Conservation (phyloP, 2,797 vertebrate species). For the Molossus alvarezi region DNA sequence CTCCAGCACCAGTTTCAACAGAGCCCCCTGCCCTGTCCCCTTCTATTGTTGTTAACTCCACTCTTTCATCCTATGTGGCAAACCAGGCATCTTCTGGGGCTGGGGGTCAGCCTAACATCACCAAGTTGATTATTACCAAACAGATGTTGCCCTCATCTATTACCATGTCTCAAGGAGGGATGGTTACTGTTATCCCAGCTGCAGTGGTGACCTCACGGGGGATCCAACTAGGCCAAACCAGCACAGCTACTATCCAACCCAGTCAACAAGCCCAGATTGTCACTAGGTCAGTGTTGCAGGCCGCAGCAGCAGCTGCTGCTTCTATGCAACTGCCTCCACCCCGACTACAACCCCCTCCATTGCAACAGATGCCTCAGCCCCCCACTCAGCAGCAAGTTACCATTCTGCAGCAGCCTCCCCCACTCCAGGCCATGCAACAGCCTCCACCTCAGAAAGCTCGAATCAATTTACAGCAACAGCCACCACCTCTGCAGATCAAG, state of each 20-base stretch:
- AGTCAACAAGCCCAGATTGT: slow-evolving; percentile 89
- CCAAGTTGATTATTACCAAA: slow-evolving; percentile 96
- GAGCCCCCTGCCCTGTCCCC: slow-evolving; percentile 90
- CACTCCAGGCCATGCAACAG: slow-evolving; percentile 92
- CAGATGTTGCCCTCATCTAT: slow-evolving; percentile 90
- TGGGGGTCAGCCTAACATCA: slow-evolving; percentile 89
- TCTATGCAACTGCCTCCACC: slow-evolving; percentile 89
- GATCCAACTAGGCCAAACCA: slow-evolving; percentile 89
- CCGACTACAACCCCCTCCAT: slow-evolving; percentile 92
- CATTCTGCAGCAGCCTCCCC: slow-evolving; percentile 93
- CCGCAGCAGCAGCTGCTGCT: slow-evolving; percentile 86
- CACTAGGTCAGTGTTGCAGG: slow-evolving; percentile 90
- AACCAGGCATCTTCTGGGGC: slow-evolving; percentile 84
- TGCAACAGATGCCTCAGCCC: slow-evolving; percentile 95
- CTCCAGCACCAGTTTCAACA: slow-evolving; percentile 89
- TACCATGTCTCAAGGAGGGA: slow-evolving; percentile 90
- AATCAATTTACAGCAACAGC: slow-evolving; percentile 91
- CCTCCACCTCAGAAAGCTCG: slow-evolving; percentile 93
- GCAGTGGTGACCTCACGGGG: slow-evolving; percentile 90
- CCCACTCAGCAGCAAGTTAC: slow-evolving; percentile 93
- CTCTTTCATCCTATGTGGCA: slow-evolving; percentile 88
- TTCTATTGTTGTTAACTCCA: slow-evolving; percentile 86
- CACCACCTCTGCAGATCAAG: slow-evolving; percentile 88
- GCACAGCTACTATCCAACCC: slow-evolving; percentile 86
- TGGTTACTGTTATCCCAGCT: slow-evolving; percentile 94